Conservation (phyloP, 2,113 vertebrate genomes). For the Lepisosteus osseus region DNA sequence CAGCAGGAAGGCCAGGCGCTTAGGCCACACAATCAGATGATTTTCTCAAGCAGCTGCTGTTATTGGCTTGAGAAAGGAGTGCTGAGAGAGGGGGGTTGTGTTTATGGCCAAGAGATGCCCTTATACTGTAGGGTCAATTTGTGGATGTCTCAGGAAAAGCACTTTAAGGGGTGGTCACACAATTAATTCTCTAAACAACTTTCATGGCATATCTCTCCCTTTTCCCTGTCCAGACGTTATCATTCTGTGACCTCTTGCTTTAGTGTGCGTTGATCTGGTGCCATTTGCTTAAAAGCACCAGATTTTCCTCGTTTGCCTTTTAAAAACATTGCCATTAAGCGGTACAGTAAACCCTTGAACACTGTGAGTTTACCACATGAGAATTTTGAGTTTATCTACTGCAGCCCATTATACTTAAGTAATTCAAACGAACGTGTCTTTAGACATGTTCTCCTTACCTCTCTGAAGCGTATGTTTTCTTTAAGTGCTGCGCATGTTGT, state of each 20-base stretch:
- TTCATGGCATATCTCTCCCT: conserved; percentile 62
- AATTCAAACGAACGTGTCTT: too few species aligned
- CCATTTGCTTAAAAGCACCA: conserved; percentile 22
- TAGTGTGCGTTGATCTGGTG: conserved; percentile 68
- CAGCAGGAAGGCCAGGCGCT: neutral
- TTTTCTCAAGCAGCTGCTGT: neutral
- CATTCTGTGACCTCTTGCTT: conserved; percentile 70
- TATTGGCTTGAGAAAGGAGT: conserved; percentile 8
- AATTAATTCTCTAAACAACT: conserved; percentile 64
- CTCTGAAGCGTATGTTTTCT: too few species aligned
- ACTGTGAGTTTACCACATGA: too few species aligned
- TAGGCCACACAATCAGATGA: neutral
- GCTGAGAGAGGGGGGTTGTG: neutral
- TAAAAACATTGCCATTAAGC: too few species aligned
- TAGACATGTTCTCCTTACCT: too few species aligned
- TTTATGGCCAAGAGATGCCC: conserved; percentile 1
- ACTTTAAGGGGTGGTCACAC: conserved; percentile 22
- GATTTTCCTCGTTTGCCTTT: too few species aligned
- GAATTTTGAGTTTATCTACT: too few species aligned
- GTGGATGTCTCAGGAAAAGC: neutral
- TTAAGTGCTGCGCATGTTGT: too few species aligned
- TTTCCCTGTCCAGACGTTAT: conserved; percentile 63
- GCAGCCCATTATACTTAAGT: too few species aligned
- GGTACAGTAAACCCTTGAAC: too few species aligned
- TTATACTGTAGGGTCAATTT: neutral